phyloP scores from a whole-genome alignment of 2,888 invertebrate species.

The Trisateles emortualis region DNA sequence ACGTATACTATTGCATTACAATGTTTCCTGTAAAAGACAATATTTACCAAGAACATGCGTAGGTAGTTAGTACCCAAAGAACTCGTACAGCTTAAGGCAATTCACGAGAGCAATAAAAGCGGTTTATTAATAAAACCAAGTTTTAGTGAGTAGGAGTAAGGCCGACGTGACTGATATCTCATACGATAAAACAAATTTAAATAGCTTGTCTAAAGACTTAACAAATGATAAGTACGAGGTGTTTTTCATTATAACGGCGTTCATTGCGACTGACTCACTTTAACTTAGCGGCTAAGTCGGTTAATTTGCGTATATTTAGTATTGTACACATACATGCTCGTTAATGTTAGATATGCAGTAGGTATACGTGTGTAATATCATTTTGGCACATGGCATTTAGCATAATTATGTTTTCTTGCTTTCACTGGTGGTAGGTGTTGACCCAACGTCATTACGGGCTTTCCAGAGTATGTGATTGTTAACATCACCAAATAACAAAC shows the following conservation, averaged over 20 bases:
- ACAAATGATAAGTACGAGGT: conserved; percentile 37
- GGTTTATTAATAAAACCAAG: conserved; percentile 50
- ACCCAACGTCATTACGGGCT: no score
- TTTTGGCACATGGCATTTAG: conserved; percentile 5
- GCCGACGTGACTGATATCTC: conserved; percentile 65
- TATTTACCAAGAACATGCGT: background rate
- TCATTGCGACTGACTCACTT: conserved; percentile 51
- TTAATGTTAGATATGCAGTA: conserved; percentile 11
- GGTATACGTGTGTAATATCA: conserved; percentile 27
- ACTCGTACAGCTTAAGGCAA: conserved; percentile 49
- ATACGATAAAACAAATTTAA: conserved; percentile 49
- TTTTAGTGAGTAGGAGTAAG: conserved; percentile 49
- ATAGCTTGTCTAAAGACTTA: conserved; percentile 50
- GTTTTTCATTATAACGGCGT: conserved; percentile 55
- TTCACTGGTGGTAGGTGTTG: no score
- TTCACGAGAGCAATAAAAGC: conserved; percentile 56
- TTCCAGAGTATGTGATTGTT: no score
- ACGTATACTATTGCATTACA: background rate
- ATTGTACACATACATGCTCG: conserved; percentile 10
- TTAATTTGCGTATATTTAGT: conserved; percentile 30
- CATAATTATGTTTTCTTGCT: background rate
- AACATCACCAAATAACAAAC: no score
- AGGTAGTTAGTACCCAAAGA: background rate
- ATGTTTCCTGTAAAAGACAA: background rate
- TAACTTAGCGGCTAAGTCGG: conserved; percentile 38